Evolutionary conservation across 2,888 invertebrate species (phyloP).

Genomic region (Phortica magna): DNA sequence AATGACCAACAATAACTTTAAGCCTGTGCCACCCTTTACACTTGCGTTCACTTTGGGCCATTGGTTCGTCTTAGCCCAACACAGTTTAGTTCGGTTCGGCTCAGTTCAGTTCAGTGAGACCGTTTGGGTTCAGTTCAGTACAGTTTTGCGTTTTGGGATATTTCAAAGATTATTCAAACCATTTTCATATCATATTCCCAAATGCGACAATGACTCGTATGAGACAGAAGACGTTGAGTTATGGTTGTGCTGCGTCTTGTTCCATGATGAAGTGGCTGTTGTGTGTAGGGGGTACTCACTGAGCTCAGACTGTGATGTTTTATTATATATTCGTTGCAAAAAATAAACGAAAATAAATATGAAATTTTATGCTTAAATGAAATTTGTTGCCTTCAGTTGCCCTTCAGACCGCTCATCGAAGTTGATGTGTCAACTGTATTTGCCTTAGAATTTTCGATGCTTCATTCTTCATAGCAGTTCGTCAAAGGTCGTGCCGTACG

Average conservation of each 20-base stretch:
- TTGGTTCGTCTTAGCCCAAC: not conserved
- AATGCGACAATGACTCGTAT: slow-evolving; percentile 38
- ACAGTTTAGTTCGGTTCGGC: not conserved
- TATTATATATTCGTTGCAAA: slow-evolving; percentile 4
- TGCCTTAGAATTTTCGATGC: slow-evolving; percentile 6
- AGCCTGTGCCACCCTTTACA: slow-evolving; percentile 58
- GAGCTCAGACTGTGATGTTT: not conserved
- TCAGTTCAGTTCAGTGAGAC: not conserved
- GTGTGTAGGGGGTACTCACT: not conserved
- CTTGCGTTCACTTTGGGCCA: slow-evolving; percentile 21
- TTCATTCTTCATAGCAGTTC: slow-evolving; percentile 7
- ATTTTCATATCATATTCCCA: slow-evolving; percentile 55
- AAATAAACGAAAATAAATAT: not conserved
- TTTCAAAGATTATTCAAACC: slow-evolving; percentile 45
- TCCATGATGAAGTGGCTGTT: not conserved
- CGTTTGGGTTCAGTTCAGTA: not conserved
- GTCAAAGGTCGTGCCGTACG: not conserved
- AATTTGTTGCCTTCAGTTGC: not conserved
- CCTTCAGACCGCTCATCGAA: no score
- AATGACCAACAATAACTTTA: slow-evolving; percentile 48
- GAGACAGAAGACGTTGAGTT: slow-evolving; percentile 29
- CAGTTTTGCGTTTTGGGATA: slow-evolving; percentile 38
- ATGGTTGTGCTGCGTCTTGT: slow-evolving; percentile 29
- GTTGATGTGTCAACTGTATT: not conserved
- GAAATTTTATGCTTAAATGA: slow-evolving; percentile 31